Base-by-base conservation (phyloP, 2,888 invertebrate species). In the Chloroclystis v-ata region DNA sequence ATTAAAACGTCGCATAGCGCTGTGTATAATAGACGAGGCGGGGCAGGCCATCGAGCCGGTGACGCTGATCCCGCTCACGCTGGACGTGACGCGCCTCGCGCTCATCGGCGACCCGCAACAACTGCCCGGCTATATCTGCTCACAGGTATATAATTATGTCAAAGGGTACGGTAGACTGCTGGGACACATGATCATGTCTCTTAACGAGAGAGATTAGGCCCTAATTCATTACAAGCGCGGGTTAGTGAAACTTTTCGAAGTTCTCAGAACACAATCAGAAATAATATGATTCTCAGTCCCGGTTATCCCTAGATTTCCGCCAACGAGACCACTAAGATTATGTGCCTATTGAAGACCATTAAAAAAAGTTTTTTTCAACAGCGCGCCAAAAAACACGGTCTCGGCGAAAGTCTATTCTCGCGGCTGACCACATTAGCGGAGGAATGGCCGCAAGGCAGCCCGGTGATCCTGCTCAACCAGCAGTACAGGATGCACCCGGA, bases 81-180 rank as follows among this genome's bases (percentile, higher is more conserved):
- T 95, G 53, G 92, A 92, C 41, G 90, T 95, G 3, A 91, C 90
- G 35, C 93, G 91, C 41, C 79, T 97, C 37, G 90, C 97, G 28
- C 85, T 97, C 53, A 94, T 97, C 24, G 97, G 97, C 0, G 97
- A 97, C 82, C 94, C 95, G 1, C 91, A 93, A 66, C 97, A 97
- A 72, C 84, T 96, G 42, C 94, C 95, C 0, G 94, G 95, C 0
- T 95, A 93, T 14, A 92, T 95, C 39, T 77, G 93, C 54, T 95
- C 95, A 11, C 89, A 90, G 86, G 93, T 94, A 25, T 24, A 2
- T 1, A 13, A 25, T 12, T 20, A 20, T 20, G 20, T 20, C 2
- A 20, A 5, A n/a, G n/a, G n/a, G n/a, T n/a, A n/a, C n/a, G n/a
- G n/a, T n/a, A n/a, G n/a, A n/a, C n/a, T n/a, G n/a, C n/a, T n/a